These are phyloP conservation scores for Montipora cactus DNA, from an alignment of 64 coral and sea anemone species.

Conservation along the genomic window DNA sequence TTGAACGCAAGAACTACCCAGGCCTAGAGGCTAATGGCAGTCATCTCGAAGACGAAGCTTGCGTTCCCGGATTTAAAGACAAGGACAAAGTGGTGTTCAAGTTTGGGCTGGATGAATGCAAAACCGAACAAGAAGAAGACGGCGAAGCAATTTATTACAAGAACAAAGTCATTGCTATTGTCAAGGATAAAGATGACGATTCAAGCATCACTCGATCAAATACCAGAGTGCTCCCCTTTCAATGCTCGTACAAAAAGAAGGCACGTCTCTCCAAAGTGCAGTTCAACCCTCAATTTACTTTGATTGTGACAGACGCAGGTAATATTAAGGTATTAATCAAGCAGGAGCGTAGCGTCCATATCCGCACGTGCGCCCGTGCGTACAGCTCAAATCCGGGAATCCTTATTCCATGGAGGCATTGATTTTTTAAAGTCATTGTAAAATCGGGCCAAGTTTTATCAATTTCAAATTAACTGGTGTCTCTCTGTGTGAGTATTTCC, in stretches of 20 bases:
- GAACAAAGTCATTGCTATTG: conserved; percentile 32
- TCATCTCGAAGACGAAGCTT: conserved; percentile 42
- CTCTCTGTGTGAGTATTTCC: no score
- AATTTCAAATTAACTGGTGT: no score
- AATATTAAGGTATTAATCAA: neutral
- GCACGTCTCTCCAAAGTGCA: conserved; percentile 8
- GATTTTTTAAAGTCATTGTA: no score
- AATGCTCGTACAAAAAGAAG: conserved; percentile 24
- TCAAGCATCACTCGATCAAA: conserved; percentile 4
- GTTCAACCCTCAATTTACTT: neutral
- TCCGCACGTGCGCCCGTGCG: no score
- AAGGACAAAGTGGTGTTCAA: neutral
- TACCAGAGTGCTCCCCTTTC: conserved; percentile 21
- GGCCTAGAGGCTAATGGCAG: conserved; percentile 28
- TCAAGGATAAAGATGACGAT: neutral
- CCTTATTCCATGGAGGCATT: no score
- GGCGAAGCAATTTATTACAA: neutral
- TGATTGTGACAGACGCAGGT: neutral
- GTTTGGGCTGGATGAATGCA: conserved; percentile 32
- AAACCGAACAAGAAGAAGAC: conserved; percentile 14
- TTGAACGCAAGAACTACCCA: conserved; percentile 32
- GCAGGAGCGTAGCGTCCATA: no score
- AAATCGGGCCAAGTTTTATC: no score
- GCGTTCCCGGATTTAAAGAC: conserved; percentile 6
- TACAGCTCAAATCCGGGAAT: no score